phyloP scores from a whole-genome alignment of 2,797 vertebrate species.

The Vespertilio murinus region DNA sequence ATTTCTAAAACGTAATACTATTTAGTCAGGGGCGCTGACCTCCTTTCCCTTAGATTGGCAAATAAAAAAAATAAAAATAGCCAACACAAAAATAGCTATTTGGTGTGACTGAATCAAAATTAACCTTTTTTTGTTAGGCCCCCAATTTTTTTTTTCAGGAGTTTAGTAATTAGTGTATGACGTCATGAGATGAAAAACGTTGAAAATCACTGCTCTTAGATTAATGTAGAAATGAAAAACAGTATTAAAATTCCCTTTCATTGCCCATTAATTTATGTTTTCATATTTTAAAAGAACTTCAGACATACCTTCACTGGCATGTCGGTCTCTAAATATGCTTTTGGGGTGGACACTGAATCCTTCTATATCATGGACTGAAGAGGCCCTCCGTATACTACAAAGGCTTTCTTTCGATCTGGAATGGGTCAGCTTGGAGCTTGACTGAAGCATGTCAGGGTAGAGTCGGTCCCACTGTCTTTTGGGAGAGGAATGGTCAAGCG shows the following conservation, averaged over 20 bases:
- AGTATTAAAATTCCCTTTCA: slow-evolving; percentile 24
- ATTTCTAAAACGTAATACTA: neutral
- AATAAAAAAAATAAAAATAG: neutral
- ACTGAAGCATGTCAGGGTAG: slow-evolving; percentile 91
- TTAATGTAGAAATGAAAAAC: neutral
- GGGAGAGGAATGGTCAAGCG: slow-evolving; percentile 95
- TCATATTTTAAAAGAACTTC: neutral
- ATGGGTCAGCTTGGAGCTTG: slow-evolving; percentile 91
- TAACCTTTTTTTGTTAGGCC: neutral
- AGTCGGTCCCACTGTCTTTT: slow-evolving; percentile 93
- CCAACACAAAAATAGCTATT: neutral
- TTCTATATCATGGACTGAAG: slow-evolving; percentile 97
- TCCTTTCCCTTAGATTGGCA: neutral
- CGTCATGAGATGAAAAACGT: neutral
- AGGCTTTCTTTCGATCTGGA: slow-evolving; percentile 93
- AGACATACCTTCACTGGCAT: slow-evolving; percentile 93
- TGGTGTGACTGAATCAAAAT: neutral
- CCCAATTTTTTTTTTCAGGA: neutral
- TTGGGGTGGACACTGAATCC: slow-evolving; percentile 92
- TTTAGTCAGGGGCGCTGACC: neutral
- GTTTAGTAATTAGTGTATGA: neutral
- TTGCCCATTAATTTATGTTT: slow-evolving; percentile 23
- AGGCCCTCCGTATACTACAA: slow-evolving; percentile 94
- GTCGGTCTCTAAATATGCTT: slow-evolving; percentile 92
- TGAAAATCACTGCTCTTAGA: neutral